Base-by-base conservation (phyloP, 2,797 vertebrate species). In the Morelia viridis region DNA sequence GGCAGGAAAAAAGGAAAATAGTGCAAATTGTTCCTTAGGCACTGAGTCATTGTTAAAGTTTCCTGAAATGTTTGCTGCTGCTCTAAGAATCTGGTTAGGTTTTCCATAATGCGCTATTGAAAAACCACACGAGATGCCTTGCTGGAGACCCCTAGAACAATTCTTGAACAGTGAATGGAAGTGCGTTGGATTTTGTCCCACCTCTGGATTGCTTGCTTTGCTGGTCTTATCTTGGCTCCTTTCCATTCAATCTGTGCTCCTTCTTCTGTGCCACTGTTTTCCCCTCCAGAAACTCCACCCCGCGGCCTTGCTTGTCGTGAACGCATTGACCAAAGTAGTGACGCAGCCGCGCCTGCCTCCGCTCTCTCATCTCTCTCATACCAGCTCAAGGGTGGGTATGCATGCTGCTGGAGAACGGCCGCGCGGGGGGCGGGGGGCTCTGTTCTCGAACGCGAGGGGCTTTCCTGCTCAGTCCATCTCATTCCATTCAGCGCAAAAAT, bases 351-450 rank as follows among this genome's bases (percentile, higher is more conserved):
- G 97, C 98, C 98, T 97, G 98, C 98, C 96, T 98, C 99, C 97
- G 98, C 99, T 98, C 97, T 99, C 96, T 99, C 99, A 98, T 99
- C 99, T 98, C 98, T 99, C 96, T 98, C 98, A 98, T 98, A 98
- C 97, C 99, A 98, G 98, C 98, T 98, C 98, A 99, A 99, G 99
- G 99, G 99, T 99, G 99, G 99, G 99, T 99, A 98, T 97, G 97
- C 98, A 97, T 98, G 98, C 96, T 95, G 96, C 97, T 96, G 85
- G n/a, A 95, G 96, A 96, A 93, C 97, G 97, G 35, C 35, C 35
- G 35, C 35, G 35, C 35, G 97, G 96, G 97, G 68, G 95, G 94
- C 93, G 84, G 61, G 92, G 58, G 92, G 84, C 65, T 53, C 84
- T 65, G 83, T 92, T 94, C 95, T 94, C 93, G 1, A 92, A 62